phyloP scores from a whole-genome alignment of 2,888 invertebrate genomes.

The Apamea crenata region DNA sequence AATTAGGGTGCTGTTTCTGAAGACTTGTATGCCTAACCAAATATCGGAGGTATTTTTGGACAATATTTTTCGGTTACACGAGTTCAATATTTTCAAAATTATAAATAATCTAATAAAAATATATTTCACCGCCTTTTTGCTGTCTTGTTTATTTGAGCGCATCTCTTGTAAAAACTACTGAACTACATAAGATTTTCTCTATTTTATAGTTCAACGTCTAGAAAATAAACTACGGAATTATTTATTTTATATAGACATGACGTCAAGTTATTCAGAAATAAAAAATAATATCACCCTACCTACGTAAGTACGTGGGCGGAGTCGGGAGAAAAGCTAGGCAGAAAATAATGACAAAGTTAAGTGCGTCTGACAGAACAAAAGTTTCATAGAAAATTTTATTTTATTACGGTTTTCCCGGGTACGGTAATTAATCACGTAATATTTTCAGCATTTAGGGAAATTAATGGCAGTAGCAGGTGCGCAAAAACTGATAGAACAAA shows the following conservation, averaged over 20 bases:
- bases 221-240: conserved; percentile 34
- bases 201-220: conserved; percentile 37
- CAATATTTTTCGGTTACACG: conserved; percentile 2
- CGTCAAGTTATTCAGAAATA: conserved; percentile 51
- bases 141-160: conserved; percentile 48
- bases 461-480: conserved; percentile 59
- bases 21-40: neutral
- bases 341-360: conserved; percentile 65
- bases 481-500: conserved; percentile 10
- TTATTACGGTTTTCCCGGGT: conserved; percentile 33
- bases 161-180: conserved; percentile 33
- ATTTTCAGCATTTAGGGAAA: conserved; percentile 49
- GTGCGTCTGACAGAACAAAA: conserved; percentile 64
- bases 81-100: conserved; percentile 28
- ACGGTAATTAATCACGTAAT: conserved; percentile 52
- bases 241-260: conserved; percentile 46
- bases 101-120: conserved; percentile 37
- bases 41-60: neutral
- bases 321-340: conserved; percentile 44
- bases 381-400: conserved; percentile 49
- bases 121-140: conserved; percentile 21
- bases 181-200: conserved; percentile 38
- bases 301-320: conserved; percentile 49
- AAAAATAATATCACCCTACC: conserved; percentile 49
- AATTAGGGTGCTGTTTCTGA: neutral